These are phyloP conservation scores for Parnassius mnemosyne DNA, from an alignment of 2,888 invertebrate genomes.

Conservation along the genomic window DNA sequence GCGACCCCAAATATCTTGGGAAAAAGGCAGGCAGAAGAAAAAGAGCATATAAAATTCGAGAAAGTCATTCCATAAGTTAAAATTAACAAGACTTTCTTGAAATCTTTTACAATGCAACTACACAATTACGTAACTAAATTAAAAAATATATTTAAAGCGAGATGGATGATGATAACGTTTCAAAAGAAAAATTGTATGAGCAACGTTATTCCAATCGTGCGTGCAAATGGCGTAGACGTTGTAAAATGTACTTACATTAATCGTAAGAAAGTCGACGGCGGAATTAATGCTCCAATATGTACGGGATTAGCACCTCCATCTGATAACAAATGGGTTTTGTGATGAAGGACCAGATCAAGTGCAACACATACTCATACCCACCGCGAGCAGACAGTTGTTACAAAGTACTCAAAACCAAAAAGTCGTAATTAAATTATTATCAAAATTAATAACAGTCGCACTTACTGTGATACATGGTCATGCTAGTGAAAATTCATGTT, in stretches of 20 bases:
- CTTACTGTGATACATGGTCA: too few species aligned
- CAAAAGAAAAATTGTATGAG: background rate
- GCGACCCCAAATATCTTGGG: too few species aligned
- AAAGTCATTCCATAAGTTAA: too few species aligned
- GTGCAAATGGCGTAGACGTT: slow-evolving; percentile 22
- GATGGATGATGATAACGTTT: background rate
- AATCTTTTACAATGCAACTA: too few species aligned
- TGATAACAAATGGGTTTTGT: slow-evolving; percentile 29
- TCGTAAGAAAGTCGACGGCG: slow-evolving; percentile 29
- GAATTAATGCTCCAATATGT: slow-evolving; percentile 48
- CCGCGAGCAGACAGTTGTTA: background rate
- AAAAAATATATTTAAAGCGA: too few species aligned
- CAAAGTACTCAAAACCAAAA: background rate
- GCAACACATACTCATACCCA: background rate
- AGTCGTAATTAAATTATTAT: too few species aligned
- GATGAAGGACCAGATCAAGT: slow-evolving; percentile 8
- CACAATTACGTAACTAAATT: too few species aligned
- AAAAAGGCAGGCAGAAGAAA: too few species aligned
- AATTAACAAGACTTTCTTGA: too few species aligned
- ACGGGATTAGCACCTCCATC: slow-evolving; percentile 37
- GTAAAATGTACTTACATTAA: slow-evolving; percentile 33
- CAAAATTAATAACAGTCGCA: too few species aligned
- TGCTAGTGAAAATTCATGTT: too few species aligned
- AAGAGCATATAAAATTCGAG: too few species aligned
- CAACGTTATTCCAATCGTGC: slow-evolving; percentile 1